Percentiles rank a stretch among this genome's conserved stretches.
Conservation (phyloP, 2,113 vertebrate genomes). For the Rhagologus leucostigma region DNA sequence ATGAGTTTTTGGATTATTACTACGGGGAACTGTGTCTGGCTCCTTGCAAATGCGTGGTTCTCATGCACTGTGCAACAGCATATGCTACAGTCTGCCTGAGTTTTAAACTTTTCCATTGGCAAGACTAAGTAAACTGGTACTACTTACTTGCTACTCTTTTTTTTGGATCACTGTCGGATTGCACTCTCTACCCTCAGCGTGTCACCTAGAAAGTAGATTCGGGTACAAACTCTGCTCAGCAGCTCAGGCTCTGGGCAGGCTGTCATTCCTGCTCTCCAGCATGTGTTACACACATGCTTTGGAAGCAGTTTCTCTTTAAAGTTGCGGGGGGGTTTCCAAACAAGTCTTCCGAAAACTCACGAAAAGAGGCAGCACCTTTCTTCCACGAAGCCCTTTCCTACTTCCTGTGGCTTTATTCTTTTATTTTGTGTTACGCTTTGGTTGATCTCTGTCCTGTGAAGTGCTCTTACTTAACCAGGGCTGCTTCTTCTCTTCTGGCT, state of each 20-base stretch:
- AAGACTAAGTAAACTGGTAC: too few species aligned
- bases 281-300: neutral
- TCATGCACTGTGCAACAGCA: neutral
- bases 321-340: neutral
- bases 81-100: neutral
- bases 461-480: neutral
- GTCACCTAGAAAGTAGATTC: neutral
- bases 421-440: neutral
- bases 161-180: neutral
- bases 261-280: rapidly evolving
- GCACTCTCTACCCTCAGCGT: rapidly evolving
- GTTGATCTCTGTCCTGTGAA: neutral
- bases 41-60: neutral
- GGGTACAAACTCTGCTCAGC: neutral
- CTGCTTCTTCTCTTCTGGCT: neutral
- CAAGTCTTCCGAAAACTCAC: neutral
- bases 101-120: neutral
- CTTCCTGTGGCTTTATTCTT: neutral
- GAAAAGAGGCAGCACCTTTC: neutral
- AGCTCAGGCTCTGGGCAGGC: neutral
- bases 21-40: rapidly evolving
- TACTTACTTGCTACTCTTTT: neutral
- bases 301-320: neutral
- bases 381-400: neutral
- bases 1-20: neutral